Base-by-base conservation (phyloP, 2,797 vertebrate genomes). In the Staurois parvus region DNA sequence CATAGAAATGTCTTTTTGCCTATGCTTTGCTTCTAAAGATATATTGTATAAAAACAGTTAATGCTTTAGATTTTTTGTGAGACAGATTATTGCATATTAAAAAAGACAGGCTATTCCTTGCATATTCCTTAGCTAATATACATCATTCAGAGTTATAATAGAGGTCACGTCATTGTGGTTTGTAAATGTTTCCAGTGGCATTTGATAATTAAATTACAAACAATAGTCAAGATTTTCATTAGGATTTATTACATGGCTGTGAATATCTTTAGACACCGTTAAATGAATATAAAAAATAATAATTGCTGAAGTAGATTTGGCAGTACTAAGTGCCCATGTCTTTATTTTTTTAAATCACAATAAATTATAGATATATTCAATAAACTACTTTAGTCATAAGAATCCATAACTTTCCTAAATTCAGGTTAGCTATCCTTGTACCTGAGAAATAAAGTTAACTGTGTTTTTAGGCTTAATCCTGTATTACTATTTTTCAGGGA, bases 121-220 rank as follows among this genome's bases (percentile, higher is more conserved):
- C 15, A 64, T 81, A 28, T 72, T 59, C 8, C 62, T 37, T 64
- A 70, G 59, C 52, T 62, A 70, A 77, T 56, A 72, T 5, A 62
- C 21, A 78, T 76, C 30, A 84, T 59, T 70, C 15, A 45, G 26
- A 29, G 24, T 72, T 72, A 70, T 28, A 72, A 34, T 17, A 28
- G 26, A 78, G 67, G 52, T 52, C 68, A 72, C 17, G 15, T 64
- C 48, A 72, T 45, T 84, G 74, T 30, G 82, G 74, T 77, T 78
- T 72, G 15, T 34, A 59, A 70, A 37, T 72, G 19, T 62, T 72
- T 34, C 76, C 67, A 72, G 7, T 45, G 67, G 68, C 34, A 78
- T 84, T 72, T 45, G 72, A 64, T 84, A 72, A 78, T 72, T 78
- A 72, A 72, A 64, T 78, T 72, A 78, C 15, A 84, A 72, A 72